These are phyloP conservation scores for Tringa solitaria DNA, from an alignment of 2,113 vertebrate species.

Conservation along the genomic window DNA sequence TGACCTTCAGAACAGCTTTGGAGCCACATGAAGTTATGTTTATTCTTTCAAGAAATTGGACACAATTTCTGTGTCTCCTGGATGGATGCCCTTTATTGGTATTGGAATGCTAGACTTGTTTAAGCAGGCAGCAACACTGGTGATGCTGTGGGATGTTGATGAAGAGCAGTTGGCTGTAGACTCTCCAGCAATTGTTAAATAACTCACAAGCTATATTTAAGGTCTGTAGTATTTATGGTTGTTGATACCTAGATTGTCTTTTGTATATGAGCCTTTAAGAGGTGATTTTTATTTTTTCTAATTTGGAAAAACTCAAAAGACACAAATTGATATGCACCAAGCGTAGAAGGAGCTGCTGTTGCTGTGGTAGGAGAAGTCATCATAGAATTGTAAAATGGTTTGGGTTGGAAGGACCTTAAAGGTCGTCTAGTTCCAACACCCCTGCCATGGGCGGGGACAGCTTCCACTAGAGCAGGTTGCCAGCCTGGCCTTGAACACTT, in stretches of 20 bases:
- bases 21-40: neutral
- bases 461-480: too few species aligned
- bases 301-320: neutral
- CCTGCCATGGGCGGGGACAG: too few species aligned
- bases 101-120: neutral
- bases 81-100: neutral
- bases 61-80: neutral
- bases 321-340: fast-evolving
- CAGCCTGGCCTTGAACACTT: too few species aligned
- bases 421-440: too few species aligned
- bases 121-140: neutral
- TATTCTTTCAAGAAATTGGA: neutral
- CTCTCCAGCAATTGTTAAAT: neutral
- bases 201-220: neutral
- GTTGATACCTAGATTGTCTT: neutral
- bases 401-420: too few species aligned
- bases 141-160: too few species aligned
- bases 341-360: neutral
- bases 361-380: neutral
- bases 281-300: neutral
- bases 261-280: neutral
- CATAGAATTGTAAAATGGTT: too few species aligned
- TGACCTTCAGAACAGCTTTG: neutral
- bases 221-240: neutral
- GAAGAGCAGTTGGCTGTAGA: neutral